Evolutionary conservation across 2,113 vertebrate species (phyloP).

Genomic region (Rallus limicola): DNA sequence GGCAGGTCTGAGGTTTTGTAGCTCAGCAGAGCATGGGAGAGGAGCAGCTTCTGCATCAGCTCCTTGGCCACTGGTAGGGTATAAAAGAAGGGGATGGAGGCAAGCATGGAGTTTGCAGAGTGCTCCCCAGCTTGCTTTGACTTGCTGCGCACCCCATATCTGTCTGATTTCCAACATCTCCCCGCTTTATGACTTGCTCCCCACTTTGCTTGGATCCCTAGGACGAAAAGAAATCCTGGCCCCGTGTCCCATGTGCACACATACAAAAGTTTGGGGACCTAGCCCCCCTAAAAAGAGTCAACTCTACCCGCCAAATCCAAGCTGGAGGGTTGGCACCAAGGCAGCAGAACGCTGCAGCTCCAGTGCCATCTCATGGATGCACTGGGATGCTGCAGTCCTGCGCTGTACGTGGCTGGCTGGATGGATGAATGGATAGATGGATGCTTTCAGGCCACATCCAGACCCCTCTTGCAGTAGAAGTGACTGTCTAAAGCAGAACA

Average conservation of each 20-base stretch:
- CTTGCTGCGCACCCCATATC: rapidly evolving
- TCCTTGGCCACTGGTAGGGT: not conserved
- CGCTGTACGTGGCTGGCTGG: rapidly evolving
- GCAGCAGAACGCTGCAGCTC: not conserved
- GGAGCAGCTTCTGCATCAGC: not conserved
- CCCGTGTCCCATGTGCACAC: rapidly evolving
- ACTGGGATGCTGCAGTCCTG: conserved; percentile 4
- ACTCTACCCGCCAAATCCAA: not conserved
- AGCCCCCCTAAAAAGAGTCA: too few species aligned
- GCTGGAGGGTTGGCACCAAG: not conserved
- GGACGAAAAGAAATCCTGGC: not conserved
- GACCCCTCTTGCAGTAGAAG: too few species aligned
- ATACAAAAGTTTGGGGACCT: rapidly evolving
- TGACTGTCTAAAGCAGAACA: not conserved
- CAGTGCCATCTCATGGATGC: conserved; percentile 49
- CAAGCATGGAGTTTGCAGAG: not conserved
- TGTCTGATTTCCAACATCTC: not conserved
- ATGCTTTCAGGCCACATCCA: rapidly evolving
- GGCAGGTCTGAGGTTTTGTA: not conserved
- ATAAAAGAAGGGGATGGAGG: not conserved
- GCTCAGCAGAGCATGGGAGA: not conserved
- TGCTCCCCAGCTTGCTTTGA: not conserved
- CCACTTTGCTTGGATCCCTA: rapidly evolving
- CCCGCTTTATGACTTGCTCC: not conserved
- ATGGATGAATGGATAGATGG: not conserved